Percentiles rank a stretch among this genome's conserved stretches.
These are phyloP conservation scores for Drosophila ironensis DNA, from an alignment of 1,140 invertebrate species.

Conservation along the genomic window DNA sequence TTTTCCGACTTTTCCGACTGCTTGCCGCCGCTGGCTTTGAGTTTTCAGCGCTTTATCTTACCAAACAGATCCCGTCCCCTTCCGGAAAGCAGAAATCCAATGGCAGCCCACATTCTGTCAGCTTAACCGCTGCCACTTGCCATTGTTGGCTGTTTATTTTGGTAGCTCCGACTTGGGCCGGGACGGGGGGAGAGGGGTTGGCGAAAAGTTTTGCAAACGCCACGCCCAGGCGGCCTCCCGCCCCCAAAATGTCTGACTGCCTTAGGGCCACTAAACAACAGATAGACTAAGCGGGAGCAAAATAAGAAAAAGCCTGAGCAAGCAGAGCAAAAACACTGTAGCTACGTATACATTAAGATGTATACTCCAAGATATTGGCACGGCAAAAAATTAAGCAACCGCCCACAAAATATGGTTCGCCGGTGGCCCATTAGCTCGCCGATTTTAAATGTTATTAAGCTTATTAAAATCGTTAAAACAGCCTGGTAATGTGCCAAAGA, in stretches of 20 bases:
- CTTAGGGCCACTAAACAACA: conserved; percentile 49
- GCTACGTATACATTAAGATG: conserved; percentile 9
- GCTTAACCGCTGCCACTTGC: conserved; percentile 75
- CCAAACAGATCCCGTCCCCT: conserved; percentile 12
- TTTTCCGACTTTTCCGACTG: conserved; percentile 14
- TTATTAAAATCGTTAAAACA: too few relatives aligned
- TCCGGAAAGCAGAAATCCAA: not conserved
- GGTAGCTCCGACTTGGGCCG: conserved; percentile 12
- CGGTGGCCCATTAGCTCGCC: too few relatives aligned
- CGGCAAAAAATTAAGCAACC: not conserved
- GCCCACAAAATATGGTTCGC: too few relatives aligned
- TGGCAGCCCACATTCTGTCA: conserved; percentile 41
- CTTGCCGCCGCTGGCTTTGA: conserved; percentile 52
- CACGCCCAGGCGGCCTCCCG: conserved; percentile 37
- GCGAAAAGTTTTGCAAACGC: conserved; percentile 65
- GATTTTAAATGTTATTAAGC: too few relatives aligned
- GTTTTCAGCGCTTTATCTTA: conserved; percentile 72
- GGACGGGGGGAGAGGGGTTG: not conserved
- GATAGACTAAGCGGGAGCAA: conserved; percentile 43
- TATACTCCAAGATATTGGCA: conserved; percentile 2
- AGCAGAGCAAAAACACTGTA: conserved; percentile 4
- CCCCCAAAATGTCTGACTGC: conserved; percentile 10
- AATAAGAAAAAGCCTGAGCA: too few relatives aligned
- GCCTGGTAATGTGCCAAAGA: too few relatives aligned
- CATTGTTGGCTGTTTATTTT: conserved; percentile 75